These are phyloP conservation scores for Hylaeus anthracinus DNA, from an alignment of 1,140 invertebrate genomes.

Conservation along the genomic window DNA sequence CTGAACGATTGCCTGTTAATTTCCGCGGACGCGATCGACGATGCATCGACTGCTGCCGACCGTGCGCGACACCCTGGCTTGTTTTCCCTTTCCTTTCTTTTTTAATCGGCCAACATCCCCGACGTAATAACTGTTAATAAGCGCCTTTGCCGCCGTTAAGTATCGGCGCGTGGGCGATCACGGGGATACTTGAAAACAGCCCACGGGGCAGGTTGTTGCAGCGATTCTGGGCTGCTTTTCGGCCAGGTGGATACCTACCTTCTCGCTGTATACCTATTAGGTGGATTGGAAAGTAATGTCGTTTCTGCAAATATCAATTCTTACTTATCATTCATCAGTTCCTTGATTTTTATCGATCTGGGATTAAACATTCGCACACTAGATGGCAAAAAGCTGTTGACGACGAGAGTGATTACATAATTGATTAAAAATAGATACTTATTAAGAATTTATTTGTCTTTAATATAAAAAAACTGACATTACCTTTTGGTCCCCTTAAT, in stretches of 20 bases:
- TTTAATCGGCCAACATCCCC: constrained; percentile 58
- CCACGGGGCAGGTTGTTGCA: constrained; percentile 53
- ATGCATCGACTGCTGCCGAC: constrained; percentile 41
- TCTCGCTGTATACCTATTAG: too few species aligned
- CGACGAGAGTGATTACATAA: too few species aligned
- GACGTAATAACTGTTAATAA: constrained; percentile 70
- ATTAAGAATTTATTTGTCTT: too few species aligned
- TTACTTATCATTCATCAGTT: too few species aligned
- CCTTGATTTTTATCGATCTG: too few species aligned
- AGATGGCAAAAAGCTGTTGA: too few species aligned
- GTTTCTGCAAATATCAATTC: too few species aligned
- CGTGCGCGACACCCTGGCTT: constrained; percentile 2
- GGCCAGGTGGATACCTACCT: constrained; percentile 13
- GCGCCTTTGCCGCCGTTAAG: constrained; percentile 65
- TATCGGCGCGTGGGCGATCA: constrained; percentile 62
- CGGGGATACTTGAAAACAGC: constrained; percentile 29
- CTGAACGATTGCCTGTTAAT: constrained; percentile 34
- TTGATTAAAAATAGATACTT: too few species aligned
- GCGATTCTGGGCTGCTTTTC: constrained; percentile 33
- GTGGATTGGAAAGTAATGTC: too few species aligned
- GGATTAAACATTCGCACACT: too few species aligned
- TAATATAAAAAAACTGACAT: too few species aligned
- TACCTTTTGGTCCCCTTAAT: too few species aligned
- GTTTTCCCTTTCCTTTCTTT: constrained; percentile 10
- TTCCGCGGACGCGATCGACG: constrained; percentile 37